These are phyloP conservation scores for Piscicola geometra DNA, from an alignment of 2,888 invertebrate genomes.

Conservation along the genomic window DNA sequence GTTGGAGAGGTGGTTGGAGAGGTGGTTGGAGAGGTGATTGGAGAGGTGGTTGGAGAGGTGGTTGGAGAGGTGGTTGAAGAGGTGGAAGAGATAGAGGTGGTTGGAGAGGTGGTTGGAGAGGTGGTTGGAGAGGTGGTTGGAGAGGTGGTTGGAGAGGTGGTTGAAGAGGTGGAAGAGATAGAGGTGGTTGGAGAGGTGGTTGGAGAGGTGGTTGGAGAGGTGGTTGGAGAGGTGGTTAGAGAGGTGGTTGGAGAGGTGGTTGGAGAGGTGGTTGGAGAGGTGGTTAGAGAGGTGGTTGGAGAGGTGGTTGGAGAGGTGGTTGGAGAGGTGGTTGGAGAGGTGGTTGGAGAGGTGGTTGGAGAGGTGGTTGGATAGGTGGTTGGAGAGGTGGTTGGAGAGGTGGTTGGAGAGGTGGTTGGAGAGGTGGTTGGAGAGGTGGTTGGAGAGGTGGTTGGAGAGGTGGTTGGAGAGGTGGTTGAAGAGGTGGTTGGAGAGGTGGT, in stretches of 20 bases:
- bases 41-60: not conserved
- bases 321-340: not conserved
- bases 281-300: conserved; percentile 99
- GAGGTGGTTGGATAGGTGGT: not conserved
- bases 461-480: not conserved
- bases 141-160: not conserved
- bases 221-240: not conserved
- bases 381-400: conserved; percentile 55
- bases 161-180: not conserved
- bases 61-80: not conserved
- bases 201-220: not conserved
- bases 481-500: not conserved
- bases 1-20: no score
- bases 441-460: not conserved
- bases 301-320: conserved; percentile 56
- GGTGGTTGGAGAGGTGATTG: not conserved
- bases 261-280: no score
- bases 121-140: not conserved
- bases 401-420: conserved; percentile 93
- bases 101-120: not conserved
- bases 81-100: not conserved
- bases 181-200: not conserved
- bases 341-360: not conserved
- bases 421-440: conserved; percentile 89
- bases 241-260: not conserved